Conservation (phyloP, 2,797 vertebrate species). For the Neosilurus hyrtlii region DNA sequence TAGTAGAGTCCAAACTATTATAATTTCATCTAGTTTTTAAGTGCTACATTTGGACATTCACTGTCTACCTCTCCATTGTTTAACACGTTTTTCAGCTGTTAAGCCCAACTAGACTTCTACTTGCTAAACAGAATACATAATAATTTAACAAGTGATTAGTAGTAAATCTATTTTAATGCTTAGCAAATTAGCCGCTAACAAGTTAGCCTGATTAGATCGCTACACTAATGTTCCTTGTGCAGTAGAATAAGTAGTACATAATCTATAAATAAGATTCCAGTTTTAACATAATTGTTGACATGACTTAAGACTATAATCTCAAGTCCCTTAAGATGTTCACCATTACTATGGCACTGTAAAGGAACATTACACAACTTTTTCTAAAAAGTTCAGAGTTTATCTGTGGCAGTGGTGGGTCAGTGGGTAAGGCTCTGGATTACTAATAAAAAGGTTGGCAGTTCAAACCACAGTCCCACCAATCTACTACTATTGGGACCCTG, state of each 20-base stretch:
- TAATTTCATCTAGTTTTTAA: neutral
- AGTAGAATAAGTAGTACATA: neutral
- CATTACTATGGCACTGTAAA: neutral
- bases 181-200: neutral
- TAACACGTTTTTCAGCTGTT: neutral
- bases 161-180: neutral
- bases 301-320: neutral
- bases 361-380: neutral
- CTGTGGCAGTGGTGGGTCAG: slow-evolving; percentile 1
- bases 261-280: neutral
- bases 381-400: neutral
- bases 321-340: neutral
- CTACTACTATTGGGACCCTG: too few relatives aligned
- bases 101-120: neutral
- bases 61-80: neutral
- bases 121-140: neutral
- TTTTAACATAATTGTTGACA: neutral
- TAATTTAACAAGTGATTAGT: neutral
- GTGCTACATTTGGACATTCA: neutral
- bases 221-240: neutral
- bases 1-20: too few relatives aligned
- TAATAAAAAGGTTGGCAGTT: too few relatives aligned
- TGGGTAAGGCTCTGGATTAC: too few relatives aligned
- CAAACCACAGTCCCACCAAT: too few relatives aligned
- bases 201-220: neutral